A percentile compares a stretch with the other conserved stretches of the same genome.
Evolutionary conservation across 2,113 vertebrate genomes (phyloP).

Genomic region (Poecile atricapillus): DNA sequence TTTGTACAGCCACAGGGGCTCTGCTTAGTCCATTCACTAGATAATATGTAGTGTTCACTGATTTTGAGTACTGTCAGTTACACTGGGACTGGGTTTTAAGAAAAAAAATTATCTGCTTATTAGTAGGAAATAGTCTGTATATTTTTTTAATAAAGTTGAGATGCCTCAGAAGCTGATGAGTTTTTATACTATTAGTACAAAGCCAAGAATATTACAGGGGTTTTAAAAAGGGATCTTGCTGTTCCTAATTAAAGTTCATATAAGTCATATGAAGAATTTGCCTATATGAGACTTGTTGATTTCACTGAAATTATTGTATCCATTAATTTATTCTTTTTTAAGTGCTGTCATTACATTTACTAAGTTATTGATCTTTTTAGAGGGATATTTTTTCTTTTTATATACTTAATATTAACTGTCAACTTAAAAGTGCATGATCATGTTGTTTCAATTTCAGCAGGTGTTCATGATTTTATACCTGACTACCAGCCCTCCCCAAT

Average conservation of each 20-base stretch:
- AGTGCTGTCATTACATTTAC: background rate
- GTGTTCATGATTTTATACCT: constrained; percentile 86
- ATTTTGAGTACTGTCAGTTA: background rate
- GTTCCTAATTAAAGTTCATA: background rate
- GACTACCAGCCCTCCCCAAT: constrained; percentile 96
- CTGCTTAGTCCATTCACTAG: background rate
- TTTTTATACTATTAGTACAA: background rate
- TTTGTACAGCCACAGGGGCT: background rate
- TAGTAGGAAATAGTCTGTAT: background rate
- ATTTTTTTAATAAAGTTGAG: background rate
- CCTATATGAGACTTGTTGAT: background rate
- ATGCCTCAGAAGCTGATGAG: background rate
- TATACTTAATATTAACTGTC: background rate
- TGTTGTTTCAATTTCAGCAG: constrained; percentile 67
- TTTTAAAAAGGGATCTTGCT: background rate
- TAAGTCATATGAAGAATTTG: background rate
- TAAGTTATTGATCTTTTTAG: background rate
- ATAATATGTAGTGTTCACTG: background rate
- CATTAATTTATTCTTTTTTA: background rate
- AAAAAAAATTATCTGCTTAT: background rate
- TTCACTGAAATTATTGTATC: background rate
- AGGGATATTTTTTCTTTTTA: background rate
- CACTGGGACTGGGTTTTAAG: background rate
- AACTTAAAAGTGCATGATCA: background rate
- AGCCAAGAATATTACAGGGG: background rate